Base-by-base conservation (phyloP, 1,140 invertebrate genomes). In the Bombus turneri region DNA sequence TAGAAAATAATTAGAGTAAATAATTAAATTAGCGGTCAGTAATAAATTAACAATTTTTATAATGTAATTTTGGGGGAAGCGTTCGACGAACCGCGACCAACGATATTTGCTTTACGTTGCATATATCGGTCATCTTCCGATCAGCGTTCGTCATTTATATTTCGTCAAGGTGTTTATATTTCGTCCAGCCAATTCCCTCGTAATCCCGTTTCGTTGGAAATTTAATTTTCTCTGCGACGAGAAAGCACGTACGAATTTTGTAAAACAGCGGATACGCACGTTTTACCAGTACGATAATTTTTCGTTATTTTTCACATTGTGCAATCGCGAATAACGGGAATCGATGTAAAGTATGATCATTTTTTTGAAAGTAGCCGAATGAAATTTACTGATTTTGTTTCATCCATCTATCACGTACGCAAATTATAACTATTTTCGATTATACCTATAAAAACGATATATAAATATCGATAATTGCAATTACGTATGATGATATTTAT, bases 341-440 rank as follows among this genome's bases (percentile, higher is more conserved):
- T 28, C 28, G 59, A 62, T 0, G 12, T 3, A 0, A 12, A 28
- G 4, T 3, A 6, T 0, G 47, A 18, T 47, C 1, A 0, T 47
- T 6, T 18, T 0, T 18, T 6, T 6, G 5, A 53, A 53, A 18
- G 43, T 47, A 5, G 43, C 13, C 13, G 13, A 47, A 15, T 6
- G 43, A 47, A 15, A 15, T 47, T 43, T 15, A 43, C 0, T 0
- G 43, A 43, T 59, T 28, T 10, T 25, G 2, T 25, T 28, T 59
- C 53, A 9, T 25, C 9, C 2, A 10, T 62, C 59, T 0, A 0
- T 62, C 1, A 12, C 28, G 15, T 18, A 47, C 5, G 15, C 0
- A 53, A 6, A 8, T 5, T 53, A 22, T 2, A 2, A 22, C 47
- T 8, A 53, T 5, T 18, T 5, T 47, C 43, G 4, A 47, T 47